These are phyloP conservation scores for Apamea crenata DNA, from an alignment of 2,888 invertebrate genomes.

Conservation along the genomic window DNA sequence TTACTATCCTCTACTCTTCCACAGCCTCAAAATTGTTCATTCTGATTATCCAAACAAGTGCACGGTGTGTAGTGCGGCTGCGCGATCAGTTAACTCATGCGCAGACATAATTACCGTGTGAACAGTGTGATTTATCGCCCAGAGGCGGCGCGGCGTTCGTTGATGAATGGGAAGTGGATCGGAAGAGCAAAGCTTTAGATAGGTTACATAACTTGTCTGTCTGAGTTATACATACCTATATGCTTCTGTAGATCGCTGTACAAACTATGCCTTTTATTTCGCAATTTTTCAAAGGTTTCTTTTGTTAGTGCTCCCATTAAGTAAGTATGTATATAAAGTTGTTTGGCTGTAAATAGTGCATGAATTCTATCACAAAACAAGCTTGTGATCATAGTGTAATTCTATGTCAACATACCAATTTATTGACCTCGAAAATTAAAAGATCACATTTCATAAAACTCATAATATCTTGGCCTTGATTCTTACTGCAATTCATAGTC, in stretches of 20 bases:
- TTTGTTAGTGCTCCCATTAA: not conserved
- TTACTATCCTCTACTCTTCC: not conserved
- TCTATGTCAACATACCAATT: too few species aligned
- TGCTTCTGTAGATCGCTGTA: constrained; percentile 1
- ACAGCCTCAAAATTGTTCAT: not conserved
- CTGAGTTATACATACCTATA: not conserved
- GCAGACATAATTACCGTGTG: constrained; percentile 54
- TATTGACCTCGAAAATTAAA: not conserved
- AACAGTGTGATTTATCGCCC: constrained; percentile 38
- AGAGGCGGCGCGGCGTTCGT: not conserved
- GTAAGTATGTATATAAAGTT: not conserved
- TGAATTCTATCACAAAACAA: not conserved
- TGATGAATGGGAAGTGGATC: constrained; percentile 33
- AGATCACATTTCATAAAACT: not conserved
- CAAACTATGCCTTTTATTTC: not conserved
- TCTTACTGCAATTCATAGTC: not conserved
- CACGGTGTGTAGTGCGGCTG: constrained; percentile 44
- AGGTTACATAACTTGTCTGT: constrained; percentile 5
- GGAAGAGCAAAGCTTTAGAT: constrained; percentile 6
- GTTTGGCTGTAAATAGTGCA: not conserved
- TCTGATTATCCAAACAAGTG: not conserved
- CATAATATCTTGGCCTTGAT: not conserved
- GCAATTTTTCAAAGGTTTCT: not conserved
- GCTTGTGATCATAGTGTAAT: not conserved
- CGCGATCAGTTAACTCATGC: constrained; percentile 43